These are phyloP conservation scores for Cremastinae sp. DNA, from an alignment of 2,888 invertebrate species.

Conservation along the genomic window DNA sequence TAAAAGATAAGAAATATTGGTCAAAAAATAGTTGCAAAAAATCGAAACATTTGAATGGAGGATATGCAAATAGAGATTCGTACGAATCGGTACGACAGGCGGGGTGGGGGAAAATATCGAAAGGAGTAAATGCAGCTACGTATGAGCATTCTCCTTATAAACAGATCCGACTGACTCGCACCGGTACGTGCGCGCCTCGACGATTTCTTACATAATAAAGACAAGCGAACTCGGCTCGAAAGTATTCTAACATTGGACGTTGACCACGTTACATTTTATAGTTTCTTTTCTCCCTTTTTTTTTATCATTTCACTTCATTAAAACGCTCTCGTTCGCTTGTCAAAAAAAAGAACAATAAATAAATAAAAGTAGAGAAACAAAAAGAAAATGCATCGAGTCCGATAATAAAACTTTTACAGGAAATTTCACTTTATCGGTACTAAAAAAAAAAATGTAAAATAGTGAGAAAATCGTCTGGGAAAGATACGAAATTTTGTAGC, in stretches of 20 bases:
- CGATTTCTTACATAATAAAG: constrained; percentile 47
- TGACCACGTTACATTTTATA: constrained; percentile 52
- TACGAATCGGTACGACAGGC: not conserved
- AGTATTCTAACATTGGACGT: constrained; percentile 55
- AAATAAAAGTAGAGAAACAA: not conserved
- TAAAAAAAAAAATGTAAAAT: too few species aligned
- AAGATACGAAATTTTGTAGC: too few species aligned
- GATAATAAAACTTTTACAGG: not conserved
- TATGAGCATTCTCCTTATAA: constrained; percentile 47
- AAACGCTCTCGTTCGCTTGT: not conserved
- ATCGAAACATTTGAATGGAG: too few species aligned
- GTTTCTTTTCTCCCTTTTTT: constrained; percentile 26
- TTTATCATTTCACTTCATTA: constrained; percentile 12
- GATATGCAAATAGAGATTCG: not conserved
- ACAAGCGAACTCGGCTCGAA: constrained; percentile 32
- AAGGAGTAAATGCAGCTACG: constrained; percentile 37
- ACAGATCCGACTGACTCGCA: constrained; percentile 40
- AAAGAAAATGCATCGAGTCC: not conserved
- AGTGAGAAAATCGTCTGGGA: too few species aligned
- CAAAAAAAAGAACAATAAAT: constrained; percentile 5
- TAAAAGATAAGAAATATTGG: too few species aligned
- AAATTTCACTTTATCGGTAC: not conserved
- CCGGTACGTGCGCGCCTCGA: constrained; percentile 25
- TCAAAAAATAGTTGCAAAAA: too few species aligned
- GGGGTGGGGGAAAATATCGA: constrained; percentile 38